Conservation (phyloP, 1,140 invertebrate species). For the Dufourea novaeangliae region DNA sequence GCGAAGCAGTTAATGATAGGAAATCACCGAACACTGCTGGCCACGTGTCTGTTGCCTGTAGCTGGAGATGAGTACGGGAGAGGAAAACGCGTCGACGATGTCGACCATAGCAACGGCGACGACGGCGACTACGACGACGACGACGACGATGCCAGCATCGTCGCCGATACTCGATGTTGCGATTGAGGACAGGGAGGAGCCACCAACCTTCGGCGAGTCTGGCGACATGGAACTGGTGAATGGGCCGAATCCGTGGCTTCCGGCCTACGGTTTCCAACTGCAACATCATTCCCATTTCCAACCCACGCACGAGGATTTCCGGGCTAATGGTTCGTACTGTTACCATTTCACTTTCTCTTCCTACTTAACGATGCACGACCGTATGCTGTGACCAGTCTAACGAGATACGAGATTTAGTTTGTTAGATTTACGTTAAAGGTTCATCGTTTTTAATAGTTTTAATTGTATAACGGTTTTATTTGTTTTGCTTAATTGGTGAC, state of each 20-base stretch:
- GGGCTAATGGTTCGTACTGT: conserved; percentile 78
- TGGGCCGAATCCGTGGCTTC: conserved; percentile 79
- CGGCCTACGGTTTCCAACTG: conserved; percentile 80
- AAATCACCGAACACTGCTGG: conserved; percentile 43
- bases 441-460: too few relatives aligned
- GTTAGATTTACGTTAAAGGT: too few relatives aligned
- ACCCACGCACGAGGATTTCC: conserved; percentile 76
- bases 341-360: conserved; percentile 48
- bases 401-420: background rate
- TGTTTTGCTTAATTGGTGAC: too few relatives aligned
- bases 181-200: conserved; percentile 44
- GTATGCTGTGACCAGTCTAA: background rate
- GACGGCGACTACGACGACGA: conserved; percentile 42
- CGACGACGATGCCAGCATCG: conserved; percentile 42
- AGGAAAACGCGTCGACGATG: conserved; percentile 25
- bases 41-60: conserved; percentile 33
- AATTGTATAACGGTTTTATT: too few relatives aligned
- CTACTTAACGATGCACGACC: conserved; percentile 21
- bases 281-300: conserved; percentile 78
- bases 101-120: conserved; percentile 52
- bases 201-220: conserved; percentile 46
- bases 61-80: conserved; percentile 47
- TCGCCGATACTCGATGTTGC: conserved; percentile 48
- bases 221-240: conserved; percentile 74
- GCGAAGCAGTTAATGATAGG: conserved; percentile 75